Percentiles rank a stretch among this genome's conserved stretches.
Evolutionary conservation across 1,140 invertebrate genomes (phyloP).

Genomic region (Panulirus ornatus): DNA sequence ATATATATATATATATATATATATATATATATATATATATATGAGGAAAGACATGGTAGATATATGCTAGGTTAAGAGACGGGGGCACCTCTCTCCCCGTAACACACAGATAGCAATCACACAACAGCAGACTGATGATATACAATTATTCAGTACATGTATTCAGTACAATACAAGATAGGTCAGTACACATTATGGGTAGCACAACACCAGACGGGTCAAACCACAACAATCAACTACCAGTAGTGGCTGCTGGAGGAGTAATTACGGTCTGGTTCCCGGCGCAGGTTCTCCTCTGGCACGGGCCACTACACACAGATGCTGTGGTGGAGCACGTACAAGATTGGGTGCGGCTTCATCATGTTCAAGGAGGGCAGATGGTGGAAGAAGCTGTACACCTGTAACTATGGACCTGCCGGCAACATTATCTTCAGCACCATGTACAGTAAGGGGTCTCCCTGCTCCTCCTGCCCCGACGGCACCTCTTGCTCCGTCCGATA

Average conservation of each 20-base stretch:
- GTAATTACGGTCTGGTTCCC: background rate
- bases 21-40: too few relatives aligned
- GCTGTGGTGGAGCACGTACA: conserved; percentile 75
- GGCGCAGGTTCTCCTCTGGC: conserved; percentile 59
- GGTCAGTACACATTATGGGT: background rate
- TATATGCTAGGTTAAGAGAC: too few relatives aligned
- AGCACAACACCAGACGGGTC: too few relatives aligned
- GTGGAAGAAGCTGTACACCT: conserved; percentile 75
- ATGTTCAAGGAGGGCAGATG: conserved; percentile 76
- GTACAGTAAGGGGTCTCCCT: conserved; percentile 77
- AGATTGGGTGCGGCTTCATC: conserved; percentile 76
- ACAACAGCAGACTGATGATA: too few relatives aligned
- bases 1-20: too few relatives aligned
- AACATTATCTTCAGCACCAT: conserved; percentile 77
- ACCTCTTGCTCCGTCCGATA: conserved; percentile 76
- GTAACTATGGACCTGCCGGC: conserved; percentile 76
- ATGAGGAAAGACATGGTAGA: too few relatives aligned
- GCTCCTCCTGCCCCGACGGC: conserved; percentile 76
- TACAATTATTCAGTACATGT: too few relatives aligned
- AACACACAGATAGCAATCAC: too few relatives aligned
- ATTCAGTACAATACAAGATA: too few relatives aligned
- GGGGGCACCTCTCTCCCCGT: too few relatives aligned
- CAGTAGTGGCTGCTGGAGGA: too few relatives aligned
- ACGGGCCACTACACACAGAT: conserved; percentile 80
- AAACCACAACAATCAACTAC: background rate